Evolutionary conservation across 2,888 invertebrate species (phyloP), one percentile per base, ranked within the genome.

Genomic region (Epiperipatus broadwayi): DNA sequence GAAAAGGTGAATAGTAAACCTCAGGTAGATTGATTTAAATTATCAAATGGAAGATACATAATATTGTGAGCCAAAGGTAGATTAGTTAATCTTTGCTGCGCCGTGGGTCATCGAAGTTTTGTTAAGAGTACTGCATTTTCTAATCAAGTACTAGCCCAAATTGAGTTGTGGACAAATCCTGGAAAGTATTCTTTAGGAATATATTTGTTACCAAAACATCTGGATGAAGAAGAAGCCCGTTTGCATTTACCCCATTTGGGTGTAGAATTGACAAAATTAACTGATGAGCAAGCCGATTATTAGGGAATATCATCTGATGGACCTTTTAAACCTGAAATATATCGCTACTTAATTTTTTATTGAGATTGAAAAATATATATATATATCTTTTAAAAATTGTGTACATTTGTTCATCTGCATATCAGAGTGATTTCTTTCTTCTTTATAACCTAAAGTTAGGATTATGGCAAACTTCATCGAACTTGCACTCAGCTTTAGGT

Each of bases 121-220:
- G 97, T 99, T n/a, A 99, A 99, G 97, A 89, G 89, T 46, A 91
- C 87, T 61, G 95, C 95, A 1, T 99, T 99, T 59, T 84, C 91
- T 37, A 99, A 99, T 61, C 97, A 97, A 68, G 83, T 84, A n/a
- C 65, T 99, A 45, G 97, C 95, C 28, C 95, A 99, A 65, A 87
- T 99, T 55, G 97, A 97, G 62, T 66, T 97, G 46, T 99, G 85
- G 87, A 89, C 85, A 7, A 87, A 83, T 57, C 69, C 75, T 19
- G 71, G 71, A 14, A 56, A 74, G 44, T 95, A 93, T 61, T 61
- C 74, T 1, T 53, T 93, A 50, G 91, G 85, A 35, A 91, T 99
- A 15, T 79, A 87, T 58, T 78, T 89, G 59, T 63, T 97, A 48
- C 93, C 93, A 4, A 97, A 97, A 63, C 53, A 71, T 64, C 64